These are phyloP conservation scores for Sebastiscus albofasciatus DNA, from an alignment of 2,797 vertebrate species.

Conservation along the genomic window DNA sequence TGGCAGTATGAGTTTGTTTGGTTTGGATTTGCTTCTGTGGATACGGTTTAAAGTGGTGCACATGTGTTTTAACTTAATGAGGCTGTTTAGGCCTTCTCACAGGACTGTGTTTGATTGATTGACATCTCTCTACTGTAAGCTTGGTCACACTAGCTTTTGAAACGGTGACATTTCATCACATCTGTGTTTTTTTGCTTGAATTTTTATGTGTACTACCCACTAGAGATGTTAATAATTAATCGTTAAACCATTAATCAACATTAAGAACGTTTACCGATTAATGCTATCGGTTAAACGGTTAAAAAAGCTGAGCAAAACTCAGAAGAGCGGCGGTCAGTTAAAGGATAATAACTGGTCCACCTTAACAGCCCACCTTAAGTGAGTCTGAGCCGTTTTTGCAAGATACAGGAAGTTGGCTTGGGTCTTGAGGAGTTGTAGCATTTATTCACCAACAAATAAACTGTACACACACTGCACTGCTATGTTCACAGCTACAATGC, in stretches of 20 bases:
- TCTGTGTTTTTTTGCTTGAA: background rate
- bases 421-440: background rate
- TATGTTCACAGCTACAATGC: too few relatives aligned
- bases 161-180: background rate
- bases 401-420: background rate
- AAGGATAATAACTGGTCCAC: background rate
- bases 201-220: rapidly evolving
- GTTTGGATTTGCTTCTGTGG: background rate
- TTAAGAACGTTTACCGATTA: too few relatives aligned
- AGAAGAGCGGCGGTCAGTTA: rapidly evolving
- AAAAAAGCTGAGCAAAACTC: background rate
- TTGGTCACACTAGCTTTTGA: background rate
- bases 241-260: too few relatives aligned
- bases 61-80: background rate
- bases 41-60: background rate
- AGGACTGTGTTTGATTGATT: background rate
- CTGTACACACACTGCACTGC: rapidly evolving
- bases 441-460: background rate
- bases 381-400: background rate
- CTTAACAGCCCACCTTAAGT: background rate
- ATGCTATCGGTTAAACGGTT: too few relatives aligned
- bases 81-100: background rate
- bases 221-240: background rate
- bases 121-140: background rate
- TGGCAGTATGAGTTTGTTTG: background rate